These are phyloP conservation scores for Rhamnusium bicolor DNA, from an alignment of 2,888 invertebrate species.

Conservation along the genomic window DNA sequence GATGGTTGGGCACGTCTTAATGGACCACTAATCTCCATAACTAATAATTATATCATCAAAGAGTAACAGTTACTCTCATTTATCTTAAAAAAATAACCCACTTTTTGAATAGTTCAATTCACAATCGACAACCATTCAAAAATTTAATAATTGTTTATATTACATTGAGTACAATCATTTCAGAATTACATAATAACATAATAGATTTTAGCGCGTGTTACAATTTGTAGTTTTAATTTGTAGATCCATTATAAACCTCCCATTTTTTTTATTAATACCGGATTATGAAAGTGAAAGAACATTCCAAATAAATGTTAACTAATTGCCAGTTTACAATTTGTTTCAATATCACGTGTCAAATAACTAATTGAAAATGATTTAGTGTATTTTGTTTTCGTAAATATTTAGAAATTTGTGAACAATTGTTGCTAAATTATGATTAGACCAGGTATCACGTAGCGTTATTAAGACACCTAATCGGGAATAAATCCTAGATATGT, in stretches of 20 bases:
- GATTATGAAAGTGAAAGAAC: neutral
- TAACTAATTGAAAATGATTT: neutral
- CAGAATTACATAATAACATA: neutral
- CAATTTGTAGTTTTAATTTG: neutral
- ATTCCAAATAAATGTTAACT: neutral
- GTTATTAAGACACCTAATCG: neutral
- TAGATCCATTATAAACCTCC: neutral
- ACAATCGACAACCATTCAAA: neutral
- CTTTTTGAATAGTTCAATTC: neutral
- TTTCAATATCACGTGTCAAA: neutral
- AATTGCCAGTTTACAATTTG: neutral
- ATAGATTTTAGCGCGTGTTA: neutral
- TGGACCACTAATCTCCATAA: neutral
- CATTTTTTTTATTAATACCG: neutral
- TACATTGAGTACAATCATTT: neutral
- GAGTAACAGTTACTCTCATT: neutral
- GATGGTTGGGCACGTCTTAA: neutral
- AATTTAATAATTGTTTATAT: neutral
- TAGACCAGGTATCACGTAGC: neutral
- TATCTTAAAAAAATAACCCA: neutral
- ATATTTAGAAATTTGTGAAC: neutral
- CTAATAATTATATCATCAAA: neutral
- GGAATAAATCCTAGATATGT: too few species aligned
- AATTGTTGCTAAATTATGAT: neutral
- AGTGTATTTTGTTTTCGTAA: neutral